Evolutionary conservation across 2,113 vertebrate genomes (phyloP).

Genomic region (Dermatemys mawii): DNA sequence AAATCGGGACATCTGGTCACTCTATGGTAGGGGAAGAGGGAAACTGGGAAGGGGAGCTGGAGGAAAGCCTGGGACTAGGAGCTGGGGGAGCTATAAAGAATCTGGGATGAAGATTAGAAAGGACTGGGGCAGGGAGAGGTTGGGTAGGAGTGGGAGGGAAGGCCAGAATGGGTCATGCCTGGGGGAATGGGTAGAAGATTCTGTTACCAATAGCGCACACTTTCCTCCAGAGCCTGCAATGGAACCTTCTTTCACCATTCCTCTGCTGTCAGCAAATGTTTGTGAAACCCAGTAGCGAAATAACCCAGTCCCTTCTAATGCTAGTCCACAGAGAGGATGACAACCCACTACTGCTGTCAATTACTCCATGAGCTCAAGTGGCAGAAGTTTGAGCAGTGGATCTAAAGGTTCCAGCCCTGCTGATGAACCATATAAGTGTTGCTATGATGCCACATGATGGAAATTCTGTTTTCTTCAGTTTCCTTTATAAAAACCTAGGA

Average conservation of each 20-base stretch:
- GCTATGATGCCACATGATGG: background rate
- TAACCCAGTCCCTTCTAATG: background rate
- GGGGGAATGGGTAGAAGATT: background rate
- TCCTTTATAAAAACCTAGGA: background rate
- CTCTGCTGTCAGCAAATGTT: background rate
- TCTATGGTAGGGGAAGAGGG: background rate
- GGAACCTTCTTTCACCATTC: background rate
- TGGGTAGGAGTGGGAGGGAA: background rate
- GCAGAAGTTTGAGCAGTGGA: fast-evolving
- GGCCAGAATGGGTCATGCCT: background rate
- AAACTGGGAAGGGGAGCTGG: background rate
- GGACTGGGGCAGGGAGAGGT: background rate
- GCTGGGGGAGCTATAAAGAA: background rate
- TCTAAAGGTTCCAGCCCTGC: background rate
- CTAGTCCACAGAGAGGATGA: background rate
- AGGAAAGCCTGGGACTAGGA: background rate
- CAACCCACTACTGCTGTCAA: fast-evolving
- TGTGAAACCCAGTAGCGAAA: background rate
- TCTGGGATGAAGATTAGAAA: background rate
- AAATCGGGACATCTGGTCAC: no score
- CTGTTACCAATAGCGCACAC: background rate
- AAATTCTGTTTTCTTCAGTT: background rate
- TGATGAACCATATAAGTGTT: background rate
- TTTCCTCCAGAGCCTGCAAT: background rate
- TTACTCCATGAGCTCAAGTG: background rate